Evolutionary conservation across 2,113 vertebrate genomes (phyloP), one percentile per base, ranked within the genome.

Genomic region (Montifringilla adamsi): DNA sequence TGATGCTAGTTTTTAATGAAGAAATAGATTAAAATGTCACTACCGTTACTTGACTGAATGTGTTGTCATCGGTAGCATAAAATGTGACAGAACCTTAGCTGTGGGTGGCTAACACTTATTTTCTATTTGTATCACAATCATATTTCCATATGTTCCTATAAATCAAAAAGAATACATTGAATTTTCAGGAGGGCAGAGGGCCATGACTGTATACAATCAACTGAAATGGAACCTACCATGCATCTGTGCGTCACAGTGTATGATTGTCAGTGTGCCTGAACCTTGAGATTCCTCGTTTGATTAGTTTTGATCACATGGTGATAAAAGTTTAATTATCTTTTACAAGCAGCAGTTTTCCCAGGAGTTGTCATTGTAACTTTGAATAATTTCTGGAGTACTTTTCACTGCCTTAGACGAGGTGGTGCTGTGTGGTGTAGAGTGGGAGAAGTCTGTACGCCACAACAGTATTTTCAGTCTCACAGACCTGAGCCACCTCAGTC

Each of bases 261-360:
- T n/a, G 2, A 6, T 37, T 74, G 67, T 46, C 72, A 46, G 50
- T 2, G 27, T 31, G 53, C 63, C 58, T 66, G 83, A 80, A 66
- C 55, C 60, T 69, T 17, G 3, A 49, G 78, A 20, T 90, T 46
- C 53, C 46, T 50, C 11, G 2, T 66, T 94, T 90, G 88, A 95
- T 94, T 80, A 70, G 68, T 88, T 94, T 76, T 86, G 88, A 75
- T 92, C 91, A 89, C 6, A 0, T 60, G 64, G 41, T 86, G 73
- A 47, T 60, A 31, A 5, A 92, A 87, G 74, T 82, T 93, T 91
- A 94, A 96, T 95, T 93, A 94, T 78, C 86, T 89, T 72, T 64
- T 26, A 14, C 53, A 68, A 44, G 91, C 72, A 90, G 55, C 31
- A 62, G 39, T 89, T 93, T 66, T 96, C 94, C 91, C 95, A 80